Evolutionary conservation across 2,113 vertebrate genomes (phyloP).

Genomic region (Crotalus horridus): DNA sequence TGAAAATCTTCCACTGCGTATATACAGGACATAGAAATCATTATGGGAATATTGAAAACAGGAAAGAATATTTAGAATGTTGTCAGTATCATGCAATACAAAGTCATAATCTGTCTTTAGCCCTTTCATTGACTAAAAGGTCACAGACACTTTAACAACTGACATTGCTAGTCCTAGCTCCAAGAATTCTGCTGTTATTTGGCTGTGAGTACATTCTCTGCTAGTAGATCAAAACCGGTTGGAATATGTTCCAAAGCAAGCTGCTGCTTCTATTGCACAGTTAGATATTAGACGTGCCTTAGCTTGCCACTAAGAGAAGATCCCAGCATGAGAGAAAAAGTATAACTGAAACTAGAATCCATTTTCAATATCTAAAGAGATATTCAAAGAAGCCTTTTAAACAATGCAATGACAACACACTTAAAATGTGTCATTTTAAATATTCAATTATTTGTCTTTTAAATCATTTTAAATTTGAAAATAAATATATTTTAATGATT

Average conservation of each 20-base stretch:
- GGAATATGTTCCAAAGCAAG: neutral
- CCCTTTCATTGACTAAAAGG: constrained; percentile 7
- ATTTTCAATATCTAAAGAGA: neutral
- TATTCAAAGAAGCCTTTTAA: neutral
- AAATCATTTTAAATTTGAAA: neutral
- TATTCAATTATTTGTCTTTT: neutral
- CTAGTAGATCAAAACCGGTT: neutral
- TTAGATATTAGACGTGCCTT: constrained; percentile 8
- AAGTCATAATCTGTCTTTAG: neutral
- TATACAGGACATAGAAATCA: neutral
- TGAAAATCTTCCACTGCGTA: neutral
- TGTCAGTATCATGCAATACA: neutral
- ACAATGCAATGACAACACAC: neutral
- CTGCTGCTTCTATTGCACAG: constrained; percentile 9
- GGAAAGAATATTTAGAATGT: neutral
- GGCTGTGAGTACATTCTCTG: neutral
- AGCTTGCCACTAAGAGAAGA: constrained; percentile 3
- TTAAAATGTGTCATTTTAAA: neutral
- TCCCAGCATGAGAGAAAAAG: neutral
- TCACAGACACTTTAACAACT: constrained; percentile 14
- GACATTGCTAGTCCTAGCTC: constrained; percentile 6
- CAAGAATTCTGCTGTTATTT: constrained; percentile 7
- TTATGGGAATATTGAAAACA: neutral
- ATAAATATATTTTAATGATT: neutral
- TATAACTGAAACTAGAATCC: constrained; percentile 1